Base-by-base conservation (phyloP, 1,140 invertebrate genomes). In the Anoplolepis gracilipes region DNA sequence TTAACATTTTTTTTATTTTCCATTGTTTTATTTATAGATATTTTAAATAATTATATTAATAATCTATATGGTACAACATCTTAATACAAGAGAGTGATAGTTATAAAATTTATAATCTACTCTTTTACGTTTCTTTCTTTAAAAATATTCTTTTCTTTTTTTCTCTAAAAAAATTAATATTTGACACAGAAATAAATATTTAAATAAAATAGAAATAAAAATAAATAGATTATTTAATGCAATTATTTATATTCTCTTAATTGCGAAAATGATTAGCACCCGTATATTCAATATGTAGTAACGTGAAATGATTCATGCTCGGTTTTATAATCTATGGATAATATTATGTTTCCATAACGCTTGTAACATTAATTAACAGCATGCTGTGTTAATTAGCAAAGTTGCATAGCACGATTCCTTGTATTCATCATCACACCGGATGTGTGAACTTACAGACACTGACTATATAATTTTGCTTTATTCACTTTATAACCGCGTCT, bases 361-460 rank as follows among this genome's bases (percentile, higher is more conserved):
- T 61, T 49, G 84, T 86, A 85, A 90, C 87, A 85, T 87, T 90
- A 92, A 92, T 90, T 88, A 91, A 88, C 85, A 64, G 55, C 81
- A 64, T 53, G 57, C 30, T 78, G 89, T 90, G 90, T 90, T 91
- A 89, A 91, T 90, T 92, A 89, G 86, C 36, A 82, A 90, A 91
- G 88, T 87, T 90, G 33, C 61, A 39, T 57, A 16, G 55, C 64
- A 73, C 72, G 55, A 73, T 59, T 85, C 67, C 84, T 85, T 67
- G 33, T 85, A 55, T 46, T 67, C 67, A 77, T 69, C 46, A n/a
- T n/a, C n/a, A n/a, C n/a, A 61, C 13, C 69, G 76, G 39, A 73
- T 67, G 55, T 39, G 28, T 33, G 64, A 75, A 82, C 46, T 85
- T 85, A 59, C 36, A 28, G 59, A 55, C 33, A 19, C 36, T 22